Conservation (phyloP, 2,888 invertebrate species). For the Drosophila mimetica region DNA sequence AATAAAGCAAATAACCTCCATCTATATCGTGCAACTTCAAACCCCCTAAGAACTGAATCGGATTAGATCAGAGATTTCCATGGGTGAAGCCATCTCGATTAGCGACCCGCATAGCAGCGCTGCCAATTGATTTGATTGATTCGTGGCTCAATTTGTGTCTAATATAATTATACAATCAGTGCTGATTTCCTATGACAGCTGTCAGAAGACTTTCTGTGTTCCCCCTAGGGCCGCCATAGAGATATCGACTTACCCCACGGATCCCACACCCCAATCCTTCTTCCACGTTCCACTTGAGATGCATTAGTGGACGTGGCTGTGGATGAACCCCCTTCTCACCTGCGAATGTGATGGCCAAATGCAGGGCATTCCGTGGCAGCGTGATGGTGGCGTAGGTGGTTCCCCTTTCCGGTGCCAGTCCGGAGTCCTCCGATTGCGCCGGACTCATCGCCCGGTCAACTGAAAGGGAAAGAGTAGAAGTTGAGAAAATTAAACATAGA, state of each 20-base stretch:
- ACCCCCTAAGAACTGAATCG: neutral
- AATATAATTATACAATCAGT: conserved; percentile 48
- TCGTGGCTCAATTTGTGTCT: conserved; percentile 27
- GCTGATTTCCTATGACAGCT: conserved; percentile 63
- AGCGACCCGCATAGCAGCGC: conserved; percentile 16
- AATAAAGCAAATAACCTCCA: too few species aligned
- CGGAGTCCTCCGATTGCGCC: conserved; percentile 84
- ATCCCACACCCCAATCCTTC: conserved; percentile 3
- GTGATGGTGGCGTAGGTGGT: conserved; percentile 85
- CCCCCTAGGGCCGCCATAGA: conserved; percentile 5
- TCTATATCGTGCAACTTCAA: too few species aligned
- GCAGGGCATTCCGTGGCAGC: conserved; percentile 83
- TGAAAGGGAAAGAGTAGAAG: conserved; percentile 59
- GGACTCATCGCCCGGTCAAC: conserved; percentile 85
- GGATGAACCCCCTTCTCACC: conserved; percentile 67
- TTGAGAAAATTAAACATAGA: neutral
- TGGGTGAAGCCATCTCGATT: neutral
- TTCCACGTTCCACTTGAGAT: conserved; percentile 15
- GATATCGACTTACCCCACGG: conserved; percentile 22
- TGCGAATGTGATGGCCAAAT: conserved; percentile 84
- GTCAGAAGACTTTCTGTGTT: conserved; percentile 47
- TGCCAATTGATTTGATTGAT: conserved; percentile 18
- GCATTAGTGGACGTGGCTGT: conserved; percentile 10
- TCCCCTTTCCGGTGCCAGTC: conserved; percentile 84
- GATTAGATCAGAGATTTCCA: conserved; percentile 1